Evolutionary conservation across 2,888 invertebrate species (phyloP).

Genomic region (Drosophila monieri): DNA sequence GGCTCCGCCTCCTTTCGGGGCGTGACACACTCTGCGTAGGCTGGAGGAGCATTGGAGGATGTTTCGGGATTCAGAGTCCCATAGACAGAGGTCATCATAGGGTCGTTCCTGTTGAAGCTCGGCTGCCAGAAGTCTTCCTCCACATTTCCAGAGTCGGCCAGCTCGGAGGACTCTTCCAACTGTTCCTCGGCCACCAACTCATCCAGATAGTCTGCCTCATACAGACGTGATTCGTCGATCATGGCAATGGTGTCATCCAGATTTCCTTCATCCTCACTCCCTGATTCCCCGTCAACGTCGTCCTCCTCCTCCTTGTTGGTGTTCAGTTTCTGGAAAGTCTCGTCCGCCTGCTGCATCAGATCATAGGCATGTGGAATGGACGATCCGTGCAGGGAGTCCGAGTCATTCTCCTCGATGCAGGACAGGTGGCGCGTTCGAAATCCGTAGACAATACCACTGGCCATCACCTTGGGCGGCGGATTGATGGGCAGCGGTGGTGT

Average conservation of each 20-base stretch:
- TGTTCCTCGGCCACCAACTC: constrained; percentile 72
- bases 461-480: constrained; percentile 41
- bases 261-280: constrained; percentile 33
- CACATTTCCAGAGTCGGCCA: constrained; percentile 63
- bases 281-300: constrained; percentile 11
- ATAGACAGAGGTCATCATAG: constrained; percentile 84
- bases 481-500: constrained; percentile 63
- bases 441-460: constrained; percentile 76
- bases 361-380: constrained; percentile 82
- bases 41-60: constrained; percentile 35
- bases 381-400: constrained; percentile 82
- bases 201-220: constrained; percentile 81
- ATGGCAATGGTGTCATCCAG: constrained; percentile 78
- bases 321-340: constrained; percentile 78
- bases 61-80: constrained; percentile 80
- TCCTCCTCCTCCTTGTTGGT: constrained; percentile 36
- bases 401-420: constrained; percentile 83
- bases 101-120: constrained; percentile 74
- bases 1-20: constrained; percentile 66
- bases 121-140: constrained; percentile 74
- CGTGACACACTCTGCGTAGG: constrained; percentile 41
- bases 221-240: constrained; percentile 82
- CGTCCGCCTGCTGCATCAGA: constrained; percentile 82
- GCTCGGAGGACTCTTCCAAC: constrained; percentile 32
- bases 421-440: constrained; percentile 83